Evolutionary conservation across 2,797 vertebrate genomes (phyloP).

Genomic region (Cuniculus paca): DNA sequence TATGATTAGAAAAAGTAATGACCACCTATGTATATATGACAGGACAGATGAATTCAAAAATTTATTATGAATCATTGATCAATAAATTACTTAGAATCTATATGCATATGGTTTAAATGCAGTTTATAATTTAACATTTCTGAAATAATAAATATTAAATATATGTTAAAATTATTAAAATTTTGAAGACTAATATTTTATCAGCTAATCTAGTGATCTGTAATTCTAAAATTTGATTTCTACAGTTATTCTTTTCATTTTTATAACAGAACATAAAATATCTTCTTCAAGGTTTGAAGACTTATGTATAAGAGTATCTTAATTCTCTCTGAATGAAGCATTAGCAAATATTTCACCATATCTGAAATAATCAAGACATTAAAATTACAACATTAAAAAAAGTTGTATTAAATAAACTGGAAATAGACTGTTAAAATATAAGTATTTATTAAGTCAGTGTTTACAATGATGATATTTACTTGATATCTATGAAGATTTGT

Average conservation of each 20-base stretch:
- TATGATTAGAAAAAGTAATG: constrained; percentile 86
- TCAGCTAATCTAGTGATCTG: constrained; percentile 39
- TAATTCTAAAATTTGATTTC: constrained; percentile 62
- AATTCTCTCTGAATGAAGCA: constrained; percentile 41
- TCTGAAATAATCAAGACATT: constrained; percentile 67
- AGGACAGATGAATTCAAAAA: constrained; percentile 83
- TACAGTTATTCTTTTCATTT: constrained; percentile 45
- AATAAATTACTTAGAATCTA: constrained; percentile 88
- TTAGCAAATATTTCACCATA: not conserved
- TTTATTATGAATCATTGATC: constrained; percentile 83
- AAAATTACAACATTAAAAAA: constrained; percentile 74
- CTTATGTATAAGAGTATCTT: not conserved
- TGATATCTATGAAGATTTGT: constrained; percentile 18
- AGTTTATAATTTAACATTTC: constrained; percentile 85
- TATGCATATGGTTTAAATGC: constrained; percentile 89
- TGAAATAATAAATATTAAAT: constrained; percentile 89
- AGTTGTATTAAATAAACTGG: constrained; percentile 37
- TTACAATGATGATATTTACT: not conserved
- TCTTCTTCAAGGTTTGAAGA: not conserved
- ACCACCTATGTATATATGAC: constrained; percentile 83
- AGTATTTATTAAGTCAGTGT: constrained; percentile 53
- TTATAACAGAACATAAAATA: not conserved
- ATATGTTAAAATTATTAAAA: constrained; percentile 49
- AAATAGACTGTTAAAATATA: constrained; percentile 65
- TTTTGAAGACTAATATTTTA: constrained; percentile 60